Conservation (phyloP, 2,113 vertebrate genomes). For the Platysternon megacephalum region DNA sequence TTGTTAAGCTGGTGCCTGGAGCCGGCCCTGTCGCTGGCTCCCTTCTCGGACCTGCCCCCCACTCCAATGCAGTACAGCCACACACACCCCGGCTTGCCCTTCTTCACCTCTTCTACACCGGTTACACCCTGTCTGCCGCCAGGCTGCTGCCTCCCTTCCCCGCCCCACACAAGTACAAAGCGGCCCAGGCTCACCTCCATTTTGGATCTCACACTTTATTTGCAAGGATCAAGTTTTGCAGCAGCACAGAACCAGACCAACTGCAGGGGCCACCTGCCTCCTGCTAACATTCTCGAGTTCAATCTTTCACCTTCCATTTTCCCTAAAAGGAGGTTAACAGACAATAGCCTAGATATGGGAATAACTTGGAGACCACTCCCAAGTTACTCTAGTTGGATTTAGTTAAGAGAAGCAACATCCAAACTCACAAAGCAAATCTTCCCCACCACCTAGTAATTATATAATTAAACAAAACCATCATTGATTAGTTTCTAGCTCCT, state of each 20-base stretch:
- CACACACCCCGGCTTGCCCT: too few species aligned
- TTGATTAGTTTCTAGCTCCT: fast-evolving
- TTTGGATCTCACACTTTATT: not conserved
- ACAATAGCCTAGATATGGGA: not conserved
- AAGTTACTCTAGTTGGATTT: too few species aligned
- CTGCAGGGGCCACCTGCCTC: not conserved
- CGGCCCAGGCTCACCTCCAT: not conserved
- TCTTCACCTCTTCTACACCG: too few species aligned
- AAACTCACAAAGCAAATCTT: not conserved
- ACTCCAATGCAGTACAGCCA: too few species aligned
- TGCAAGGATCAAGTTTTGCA: not conserved
- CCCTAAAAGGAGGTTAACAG: not conserved
- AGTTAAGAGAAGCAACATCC: not conserved
- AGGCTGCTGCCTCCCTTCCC: fast-evolving
- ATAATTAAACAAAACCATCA: fast-evolving
- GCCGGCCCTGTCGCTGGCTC: too few species aligned
- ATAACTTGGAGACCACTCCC: not conserved
- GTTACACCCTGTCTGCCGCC: not conserved
- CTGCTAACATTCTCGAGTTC: not conserved
- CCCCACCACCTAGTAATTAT: not conserved
- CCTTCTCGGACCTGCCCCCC: too few species aligned
- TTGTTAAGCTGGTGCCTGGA: too few species aligned
- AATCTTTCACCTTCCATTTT: not conserved
- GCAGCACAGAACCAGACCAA: fast-evolving
- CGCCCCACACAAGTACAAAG: not conserved